phyloP scores from a whole-genome alignment of 2,113 vertebrate species.

The Ictalurus punctatus region DNA sequence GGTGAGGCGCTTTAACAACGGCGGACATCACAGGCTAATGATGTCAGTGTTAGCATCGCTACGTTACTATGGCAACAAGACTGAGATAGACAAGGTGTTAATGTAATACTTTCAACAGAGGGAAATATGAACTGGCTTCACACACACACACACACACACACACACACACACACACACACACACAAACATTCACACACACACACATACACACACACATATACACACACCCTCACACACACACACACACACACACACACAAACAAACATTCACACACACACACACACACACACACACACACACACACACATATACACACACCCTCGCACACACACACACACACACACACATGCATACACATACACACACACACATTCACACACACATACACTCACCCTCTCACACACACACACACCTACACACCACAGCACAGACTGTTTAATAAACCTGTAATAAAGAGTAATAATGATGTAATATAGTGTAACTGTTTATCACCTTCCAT shows the following conservation, averaged over 20 bases:
- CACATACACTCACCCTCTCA: too few relatives aligned
- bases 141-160: neutral
- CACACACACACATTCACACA: neutral
- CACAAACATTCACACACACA: neutral
- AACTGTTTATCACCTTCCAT: neutral
- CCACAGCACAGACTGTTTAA: neutral
- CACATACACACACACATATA: neutral
- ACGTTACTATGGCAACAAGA: neutral
- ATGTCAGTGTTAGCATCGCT: neutral
- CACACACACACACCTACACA: too few relatives aligned
- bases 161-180: neutral
- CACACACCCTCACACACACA: neutral
- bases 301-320: too few relatives aligned
- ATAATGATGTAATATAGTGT: neutral
- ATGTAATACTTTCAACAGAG: neutral
- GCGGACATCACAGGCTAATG: neutral
- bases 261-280: too few relatives aligned
- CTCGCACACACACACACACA: neutral
- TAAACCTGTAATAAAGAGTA: neutral
- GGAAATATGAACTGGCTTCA: neutral
- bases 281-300: too few relatives aligned
- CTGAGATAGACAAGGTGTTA: neutral
- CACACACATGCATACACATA: neutral
- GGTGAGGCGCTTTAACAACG: neutral
- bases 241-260: neutral